phyloP scores from a whole-genome alignment of 2,113 vertebrate species.

The Oncorhynchus mykiss region DNA sequence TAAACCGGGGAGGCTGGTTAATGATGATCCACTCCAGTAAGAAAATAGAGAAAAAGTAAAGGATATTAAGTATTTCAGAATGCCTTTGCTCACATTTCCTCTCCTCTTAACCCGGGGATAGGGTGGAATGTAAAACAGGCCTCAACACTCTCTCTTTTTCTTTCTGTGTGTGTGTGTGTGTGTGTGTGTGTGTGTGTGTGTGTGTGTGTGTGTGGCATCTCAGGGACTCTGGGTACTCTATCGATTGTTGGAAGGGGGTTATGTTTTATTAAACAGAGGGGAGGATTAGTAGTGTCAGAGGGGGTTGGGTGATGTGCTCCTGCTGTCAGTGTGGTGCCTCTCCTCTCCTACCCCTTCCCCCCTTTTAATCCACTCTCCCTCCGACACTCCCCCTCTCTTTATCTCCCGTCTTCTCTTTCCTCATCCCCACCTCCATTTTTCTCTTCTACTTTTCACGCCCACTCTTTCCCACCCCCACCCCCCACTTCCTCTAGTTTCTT shows the following conservation, averaged over 20 bases:
- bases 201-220: slow-evolving; percentile 7
- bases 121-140: background rate
- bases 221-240: background rate
- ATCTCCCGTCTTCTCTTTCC: background rate
- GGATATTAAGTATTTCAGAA: background rate
- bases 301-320: background rate
- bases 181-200: background rate
- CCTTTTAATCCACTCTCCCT: background rate
- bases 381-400: background rate
- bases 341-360: background rate
- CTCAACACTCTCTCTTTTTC: no score
- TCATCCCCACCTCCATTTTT: background rate
- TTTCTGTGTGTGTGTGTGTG: background rate
- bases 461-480: background rate
- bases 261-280: slow-evolving; percentile 15
- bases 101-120: background rate
- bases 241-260: slow-evolving; percentile 5
- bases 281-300: background rate
- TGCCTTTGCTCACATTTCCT: background rate
- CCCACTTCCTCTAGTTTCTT: background rate
- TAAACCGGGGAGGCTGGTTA: background rate
- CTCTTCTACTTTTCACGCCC: background rate
- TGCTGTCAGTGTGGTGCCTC: background rate
- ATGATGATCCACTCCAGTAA: background rate
- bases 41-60: background rate